Conservation (phyloP, 2,797 vertebrate species). For the Tenualosa thibaudeaui region DNA sequence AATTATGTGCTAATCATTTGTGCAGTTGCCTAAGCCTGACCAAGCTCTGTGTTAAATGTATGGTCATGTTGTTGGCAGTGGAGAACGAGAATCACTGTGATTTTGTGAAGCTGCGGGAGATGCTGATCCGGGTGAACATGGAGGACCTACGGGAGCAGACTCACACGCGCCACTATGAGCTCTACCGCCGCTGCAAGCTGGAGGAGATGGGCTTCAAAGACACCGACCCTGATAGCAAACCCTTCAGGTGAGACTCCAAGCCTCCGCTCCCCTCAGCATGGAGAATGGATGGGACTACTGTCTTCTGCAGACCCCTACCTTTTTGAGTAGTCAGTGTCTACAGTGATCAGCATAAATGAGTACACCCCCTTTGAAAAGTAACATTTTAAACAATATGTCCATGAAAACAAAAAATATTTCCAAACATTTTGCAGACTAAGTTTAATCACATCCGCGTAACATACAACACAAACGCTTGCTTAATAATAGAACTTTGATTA, state of each 20-base stretch:
- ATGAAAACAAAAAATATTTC: too few relatives aligned
- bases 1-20: too few relatives aligned
- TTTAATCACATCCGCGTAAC: too few relatives aligned
- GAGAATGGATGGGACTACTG: not conserved
- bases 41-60: conserved; percentile 2
- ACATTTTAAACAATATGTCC: too few relatives aligned
- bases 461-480: too few relatives aligned
- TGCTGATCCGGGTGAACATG: conserved; percentile 99
- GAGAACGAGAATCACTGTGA: conserved; percentile 98
- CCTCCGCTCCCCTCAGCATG: not conserved
- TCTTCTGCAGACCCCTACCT: too few relatives aligned
- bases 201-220: conserved; percentile 99
- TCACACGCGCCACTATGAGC: conserved; percentile 94
- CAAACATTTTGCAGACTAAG: too few relatives aligned
- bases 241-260: conserved; percentile 83
- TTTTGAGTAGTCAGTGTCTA: too few relatives aligned
- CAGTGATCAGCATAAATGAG: too few relatives aligned
- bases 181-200: conserved; percentile 96
- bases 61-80: conserved; percentile 71
- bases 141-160: conserved; percentile 98
- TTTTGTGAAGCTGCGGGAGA: conserved; percentile 96
- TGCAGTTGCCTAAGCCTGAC: not conserved
- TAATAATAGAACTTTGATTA: too few relatives aligned
- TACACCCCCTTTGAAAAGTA: too few relatives aligned
- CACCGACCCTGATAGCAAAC: conserved; percentile 96